These are phyloP conservation scores for Sparidentex hasta DNA, from an alignment of 2,797 vertebrate species.

Conservation along the genomic window DNA sequence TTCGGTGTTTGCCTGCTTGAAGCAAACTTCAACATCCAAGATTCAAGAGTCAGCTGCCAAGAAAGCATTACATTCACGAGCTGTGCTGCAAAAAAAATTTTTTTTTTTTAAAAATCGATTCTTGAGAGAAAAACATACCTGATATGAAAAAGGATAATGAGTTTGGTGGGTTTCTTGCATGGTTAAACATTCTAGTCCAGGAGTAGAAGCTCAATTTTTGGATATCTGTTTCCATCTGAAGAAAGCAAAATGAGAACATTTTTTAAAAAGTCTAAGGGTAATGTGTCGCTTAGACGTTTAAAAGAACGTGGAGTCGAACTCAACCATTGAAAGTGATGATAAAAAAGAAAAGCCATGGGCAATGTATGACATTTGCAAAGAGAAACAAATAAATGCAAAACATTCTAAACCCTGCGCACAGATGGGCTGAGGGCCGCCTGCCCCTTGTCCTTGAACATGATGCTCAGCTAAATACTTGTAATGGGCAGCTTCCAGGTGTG, in stretches of 20 bases:
- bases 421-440: constrained; percentile 33
- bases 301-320: not conserved
- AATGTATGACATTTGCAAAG: constrained; percentile 26
- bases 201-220: not conserved
- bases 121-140: constrained; percentile 9
- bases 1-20: constrained; percentile 14
- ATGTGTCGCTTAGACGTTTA: not conserved
- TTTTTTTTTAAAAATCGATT: too few species aligned
- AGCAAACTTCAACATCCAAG: constrained; percentile 27
- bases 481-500: constrained; percentile 47
- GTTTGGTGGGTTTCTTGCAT: constrained; percentile 17
- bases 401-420: constrained; percentile 23
- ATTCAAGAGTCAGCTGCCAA: constrained; percentile 46
- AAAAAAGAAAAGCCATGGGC: not conserved
- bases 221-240: constrained; percentile 21
- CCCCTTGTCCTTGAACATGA: constrained; percentile 34
- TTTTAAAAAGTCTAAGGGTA: constrained; percentile 7
- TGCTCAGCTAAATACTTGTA: constrained; percentile 44
- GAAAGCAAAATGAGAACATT: not conserved
- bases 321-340: not conserved
- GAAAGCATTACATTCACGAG: constrained; percentile 33
- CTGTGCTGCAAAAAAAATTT: constrained; percentile 18
- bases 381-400: constrained; percentile 46
- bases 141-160: constrained; percentile 35
- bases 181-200: constrained; percentile 15